Evolutionary conservation across 2,113 vertebrate genomes (phyloP), one percentile per base, ranked within the genome.

Genomic region (Peromyscus polionotus): DNA sequence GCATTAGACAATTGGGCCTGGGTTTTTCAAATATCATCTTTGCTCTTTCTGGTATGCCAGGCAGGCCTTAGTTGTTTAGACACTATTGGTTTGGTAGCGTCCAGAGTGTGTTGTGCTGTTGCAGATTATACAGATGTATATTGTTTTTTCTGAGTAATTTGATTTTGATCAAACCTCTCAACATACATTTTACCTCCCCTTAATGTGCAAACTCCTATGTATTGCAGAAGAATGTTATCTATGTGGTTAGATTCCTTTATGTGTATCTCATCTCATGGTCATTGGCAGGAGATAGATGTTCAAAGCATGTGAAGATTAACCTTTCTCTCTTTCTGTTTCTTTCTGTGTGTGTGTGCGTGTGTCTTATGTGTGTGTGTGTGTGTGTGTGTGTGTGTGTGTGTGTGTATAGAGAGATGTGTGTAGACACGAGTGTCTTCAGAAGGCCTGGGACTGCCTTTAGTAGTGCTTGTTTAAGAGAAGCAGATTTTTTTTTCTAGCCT

Each of bases 81-180:
- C 84, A 65, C 59, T 39, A 8, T 88, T 84, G 45, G 83, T 79
- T 97, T 84, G 94, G 93, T 79, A 84, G 61, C 51, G 95, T 91
- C 77, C 81, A 57, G 42, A 89, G 22, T 96, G 94, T 87, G 73
- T 86, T 91, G 65, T 91, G 95, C 65, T 91, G 51, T n/a, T 95
- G 45, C 1, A 90, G 87, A 90, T 93, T 81, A 48, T 57, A 76
- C 45, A 26, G 39, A 73, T 90, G 24, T 70, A n/a, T 39, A 39
- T 75, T n/a, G 42, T 88, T 86, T 95, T 95, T 94, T 77, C 79
- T 89, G 88, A 95, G 42, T 97, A 94, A 90, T 93, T 97, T 92
- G 90, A 42, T 94, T 97, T 97, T 94, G 84, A 89, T 95, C 76
- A 90, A 91, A 96, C 48, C 65, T 73, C 39, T 57, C 91, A 97